These are phyloP conservation scores for Cephus pulcher DNA, from an alignment of 2,888 invertebrate species.

Conservation along the genomic window DNA sequence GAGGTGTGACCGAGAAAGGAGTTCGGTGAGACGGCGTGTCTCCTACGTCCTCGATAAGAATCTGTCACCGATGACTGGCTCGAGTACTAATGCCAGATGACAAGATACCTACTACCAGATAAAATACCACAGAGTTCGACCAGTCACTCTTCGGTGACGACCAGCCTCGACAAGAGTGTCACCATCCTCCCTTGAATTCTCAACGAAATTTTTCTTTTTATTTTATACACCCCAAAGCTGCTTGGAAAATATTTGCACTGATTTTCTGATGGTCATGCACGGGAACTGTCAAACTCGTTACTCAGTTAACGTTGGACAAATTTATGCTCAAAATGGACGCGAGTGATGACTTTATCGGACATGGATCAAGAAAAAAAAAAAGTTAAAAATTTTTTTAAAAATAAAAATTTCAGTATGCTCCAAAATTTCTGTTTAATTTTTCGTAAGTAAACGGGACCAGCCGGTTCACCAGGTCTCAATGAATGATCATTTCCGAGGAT, in stretches of 20 bases:
- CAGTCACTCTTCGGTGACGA: constrained; percentile 39
- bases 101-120: constrained; percentile 59
- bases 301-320: background rate
- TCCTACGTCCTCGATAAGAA: constrained; percentile 55
- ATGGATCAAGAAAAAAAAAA: too few relatives aligned
- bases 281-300: background rate
- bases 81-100: constrained; percentile 50
- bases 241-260: background rate
- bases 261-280: too few relatives aligned
- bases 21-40: constrained; percentile 58
- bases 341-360: too few relatives aligned
- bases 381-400: background rate
- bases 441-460: background rate
- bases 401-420: background rate
- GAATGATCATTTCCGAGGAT: background rate
- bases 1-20: constrained; percentile 45
- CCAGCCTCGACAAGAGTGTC: constrained; percentile 21
- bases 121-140: constrained; percentile 51
- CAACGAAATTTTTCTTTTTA: background rate
- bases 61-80: constrained; percentile 54
- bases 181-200: constrained; percentile 22
- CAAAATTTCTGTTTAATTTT: background rate
- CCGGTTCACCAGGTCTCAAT: background rate
- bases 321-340: background rate
- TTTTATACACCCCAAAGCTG: background rate